Evolutionary conservation across 2,797 vertebrate species (phyloP), one percentile per base, ranked within the genome.

Genomic region (Hypotaenidia okinawae): DNA sequence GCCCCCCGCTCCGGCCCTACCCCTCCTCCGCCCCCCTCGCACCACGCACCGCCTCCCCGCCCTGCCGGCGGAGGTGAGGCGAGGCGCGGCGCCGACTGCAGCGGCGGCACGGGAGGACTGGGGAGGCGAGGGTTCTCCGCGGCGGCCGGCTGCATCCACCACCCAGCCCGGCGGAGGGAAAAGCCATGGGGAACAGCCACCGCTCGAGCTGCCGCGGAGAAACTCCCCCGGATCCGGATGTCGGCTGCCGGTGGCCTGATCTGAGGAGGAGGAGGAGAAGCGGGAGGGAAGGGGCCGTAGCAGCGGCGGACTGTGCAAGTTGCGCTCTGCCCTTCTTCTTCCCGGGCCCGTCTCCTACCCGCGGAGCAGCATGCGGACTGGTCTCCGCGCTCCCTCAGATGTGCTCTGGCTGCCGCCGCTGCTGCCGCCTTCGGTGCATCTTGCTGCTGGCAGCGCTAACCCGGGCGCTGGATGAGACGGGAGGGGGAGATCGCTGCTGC

Each of bases 331-430:
- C 79, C 68, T 64, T 78, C 32, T 92, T 69, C 82, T 66, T 28
- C 5, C 75, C 67, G 89, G 87, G 86, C 67, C 74, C 84, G 87
- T 89, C 89, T 78, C 49, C 68, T 51, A 49, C 61, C 84, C 85
- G 92, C 92, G 88, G 90, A 96, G 86, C 97, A 97, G 97, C 95
- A 98, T 97, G 97, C 90, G 96, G 96, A 96, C 95, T 92, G 97
- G 97, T 95, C 95, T 81, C 61, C 93, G 52, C 85, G 67, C 89
- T 92, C 88, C 88, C 94, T 92, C 74, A 28, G 78, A 89, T 68
- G 96, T 74, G 94, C 94, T 73, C 93, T 21, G 95, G 94, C 96
- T 94, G 96, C 95, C 54, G 76, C 88, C 52, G 70, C 82, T 58
- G 86, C 84, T 30, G 32, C 78, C 80, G 62, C 92, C 32, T 78